These are phyloP conservation scores for Stichopus horrens DNA, from an alignment of 53 echinoderm and acorn worm genomes.

Conservation along the genomic window DNA sequence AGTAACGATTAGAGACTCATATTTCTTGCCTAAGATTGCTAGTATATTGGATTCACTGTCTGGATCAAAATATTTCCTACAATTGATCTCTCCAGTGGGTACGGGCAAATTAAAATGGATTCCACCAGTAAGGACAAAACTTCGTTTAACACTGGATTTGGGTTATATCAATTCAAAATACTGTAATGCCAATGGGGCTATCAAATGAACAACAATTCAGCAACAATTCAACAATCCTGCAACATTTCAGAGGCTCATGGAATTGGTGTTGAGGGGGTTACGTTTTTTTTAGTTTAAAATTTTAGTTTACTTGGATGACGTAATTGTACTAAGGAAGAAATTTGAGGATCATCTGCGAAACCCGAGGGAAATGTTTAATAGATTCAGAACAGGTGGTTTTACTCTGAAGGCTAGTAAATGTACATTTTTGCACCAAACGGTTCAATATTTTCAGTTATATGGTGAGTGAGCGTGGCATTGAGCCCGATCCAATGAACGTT, in stretches of 20 bases:
- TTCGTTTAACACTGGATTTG: no score
- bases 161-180: no score
- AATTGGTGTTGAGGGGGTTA: no score
- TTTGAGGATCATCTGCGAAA: neutral
- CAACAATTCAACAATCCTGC: no score
- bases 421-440: no score
- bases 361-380: neutral
- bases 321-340: neutral
- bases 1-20: conserved; percentile 13
- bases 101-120: neutral
- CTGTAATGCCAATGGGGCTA: no score
- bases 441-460: no score
- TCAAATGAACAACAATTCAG: no score
- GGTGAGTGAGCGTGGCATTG: no score
- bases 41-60: conserved; percentile 32
- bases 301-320: conserved; percentile 8
- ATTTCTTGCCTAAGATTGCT: conserved; percentile 41
- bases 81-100: conserved; percentile 32
- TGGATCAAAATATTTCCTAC: conserved; percentile 17
- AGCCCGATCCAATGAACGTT: no score
- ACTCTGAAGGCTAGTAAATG: neutral
- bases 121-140: no score
- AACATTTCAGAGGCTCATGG: no score
- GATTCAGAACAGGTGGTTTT: neutral
- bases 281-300: neutral